Evolutionary conservation across 2,888 invertebrate genomes (phyloP).

Genomic region (Troglohyphantes excavatus): DNA sequence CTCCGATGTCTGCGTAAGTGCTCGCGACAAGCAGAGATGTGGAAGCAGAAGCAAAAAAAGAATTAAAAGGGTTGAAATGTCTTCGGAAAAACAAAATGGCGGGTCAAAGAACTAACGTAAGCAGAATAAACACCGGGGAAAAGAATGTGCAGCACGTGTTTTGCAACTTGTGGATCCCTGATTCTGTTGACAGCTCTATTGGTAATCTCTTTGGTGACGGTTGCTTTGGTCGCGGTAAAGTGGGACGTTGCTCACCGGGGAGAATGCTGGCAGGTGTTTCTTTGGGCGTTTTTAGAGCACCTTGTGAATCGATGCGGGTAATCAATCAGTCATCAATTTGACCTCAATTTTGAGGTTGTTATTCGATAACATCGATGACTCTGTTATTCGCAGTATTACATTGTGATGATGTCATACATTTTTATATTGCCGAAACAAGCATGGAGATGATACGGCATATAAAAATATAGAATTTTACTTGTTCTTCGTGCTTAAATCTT

Average conservation of each 20-base stretch:
- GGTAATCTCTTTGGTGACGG: background rate
- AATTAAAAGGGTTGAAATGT: constrained; percentile 7
- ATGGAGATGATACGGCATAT: too few relatives aligned
- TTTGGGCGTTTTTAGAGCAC: too few relatives aligned
- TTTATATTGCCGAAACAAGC: too few relatives aligned
- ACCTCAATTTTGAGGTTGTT: too few relatives aligned
- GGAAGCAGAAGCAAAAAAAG: too few relatives aligned
- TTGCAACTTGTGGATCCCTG: constrained; percentile 15
- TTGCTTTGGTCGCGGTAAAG: background rate
- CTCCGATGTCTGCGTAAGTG: constrained; percentile 1
- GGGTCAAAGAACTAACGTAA: constrained; percentile 53
- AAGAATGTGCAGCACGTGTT: background rate
- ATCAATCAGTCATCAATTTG: too few relatives aligned
- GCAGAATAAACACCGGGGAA: background rate
- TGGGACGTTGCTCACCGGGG: background rate
- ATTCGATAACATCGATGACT: too few relatives aligned
- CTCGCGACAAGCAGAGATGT: background rate
- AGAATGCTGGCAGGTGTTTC: background rate
- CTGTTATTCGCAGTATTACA: too few relatives aligned
- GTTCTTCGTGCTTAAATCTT: too few relatives aligned
- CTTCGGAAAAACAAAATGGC: background rate
- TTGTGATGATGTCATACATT: too few relatives aligned
- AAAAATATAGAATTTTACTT: too few relatives aligned
- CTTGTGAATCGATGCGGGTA: background rate
- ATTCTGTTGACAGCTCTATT: constrained; percentile 1